Percentiles rank a stretch among this genome's conserved stretches.
phyloP scores from a whole-genome alignment of 2,113 vertebrate species.

The Entomyzon cyanotis region DNA sequence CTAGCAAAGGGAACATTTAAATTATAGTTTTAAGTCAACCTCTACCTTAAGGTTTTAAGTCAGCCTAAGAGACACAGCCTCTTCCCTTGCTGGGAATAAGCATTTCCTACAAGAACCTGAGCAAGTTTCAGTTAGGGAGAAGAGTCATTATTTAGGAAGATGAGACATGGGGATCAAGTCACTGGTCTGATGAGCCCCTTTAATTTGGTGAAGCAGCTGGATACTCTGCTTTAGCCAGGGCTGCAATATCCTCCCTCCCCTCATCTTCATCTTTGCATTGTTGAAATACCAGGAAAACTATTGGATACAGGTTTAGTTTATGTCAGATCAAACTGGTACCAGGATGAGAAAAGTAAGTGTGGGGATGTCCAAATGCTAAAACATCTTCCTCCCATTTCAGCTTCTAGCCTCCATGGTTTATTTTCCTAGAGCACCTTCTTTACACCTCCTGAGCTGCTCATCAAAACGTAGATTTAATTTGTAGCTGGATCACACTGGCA shows the following conservation, averaged over 20 bases:
- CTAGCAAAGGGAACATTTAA: background rate
- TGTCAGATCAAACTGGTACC: background rate
- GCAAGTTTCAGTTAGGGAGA: background rate
- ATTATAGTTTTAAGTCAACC: background rate
- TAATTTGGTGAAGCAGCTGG: background rate
- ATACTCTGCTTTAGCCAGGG: background rate
- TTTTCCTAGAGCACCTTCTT: background rate
- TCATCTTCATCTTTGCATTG: background rate
- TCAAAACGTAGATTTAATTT: background rate
- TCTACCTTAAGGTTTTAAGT: background rate
- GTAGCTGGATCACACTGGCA: background rate
- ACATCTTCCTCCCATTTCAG: background rate
- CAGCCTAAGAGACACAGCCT: background rate
- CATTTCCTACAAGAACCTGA: background rate
- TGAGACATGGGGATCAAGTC: background rate
- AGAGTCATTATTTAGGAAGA: background rate
- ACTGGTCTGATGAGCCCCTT: background rate
- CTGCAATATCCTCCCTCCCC: background rate
- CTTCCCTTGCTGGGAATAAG: background rate
- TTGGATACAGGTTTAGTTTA: background rate
- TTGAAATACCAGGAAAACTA: background rate
- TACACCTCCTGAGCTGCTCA: background rate
- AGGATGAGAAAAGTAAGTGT: background rate
- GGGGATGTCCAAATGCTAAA: background rate
- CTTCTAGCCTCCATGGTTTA: background rate